Evolutionary conservation across 2,113 vertebrate species (phyloP).

Genomic region (Passer montanus): DNA sequence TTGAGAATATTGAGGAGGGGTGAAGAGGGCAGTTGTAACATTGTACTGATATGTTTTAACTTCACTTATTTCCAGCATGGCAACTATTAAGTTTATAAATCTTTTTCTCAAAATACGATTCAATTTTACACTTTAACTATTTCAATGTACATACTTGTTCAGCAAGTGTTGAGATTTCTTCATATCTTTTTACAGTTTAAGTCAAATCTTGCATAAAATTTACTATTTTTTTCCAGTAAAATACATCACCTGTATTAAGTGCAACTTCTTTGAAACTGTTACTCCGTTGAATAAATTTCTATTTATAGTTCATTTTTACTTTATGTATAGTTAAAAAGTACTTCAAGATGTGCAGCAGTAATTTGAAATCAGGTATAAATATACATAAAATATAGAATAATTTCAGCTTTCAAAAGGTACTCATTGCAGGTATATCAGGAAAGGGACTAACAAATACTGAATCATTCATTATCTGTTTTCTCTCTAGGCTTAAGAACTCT

Average conservation of each 20-base stretch:
- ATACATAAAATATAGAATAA: background rate
- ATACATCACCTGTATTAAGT: background rate
- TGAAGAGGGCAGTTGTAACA: background rate
- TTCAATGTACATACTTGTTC: background rate
- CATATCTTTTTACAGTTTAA: background rate
- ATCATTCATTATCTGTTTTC: background rate
- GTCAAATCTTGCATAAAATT: background rate
- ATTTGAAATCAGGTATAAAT: background rate
- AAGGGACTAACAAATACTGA: background rate
- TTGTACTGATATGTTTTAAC: background rate
- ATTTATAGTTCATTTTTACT: background rate
- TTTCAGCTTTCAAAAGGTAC: background rate
- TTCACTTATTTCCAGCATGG: background rate
- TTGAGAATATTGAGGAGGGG: background rate
- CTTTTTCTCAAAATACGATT: background rate
- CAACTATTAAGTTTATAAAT: background rate
- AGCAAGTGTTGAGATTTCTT: background rate
- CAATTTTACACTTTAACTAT: background rate
- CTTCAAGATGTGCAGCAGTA: background rate
- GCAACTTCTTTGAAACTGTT: background rate
- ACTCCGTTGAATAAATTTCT: background rate
- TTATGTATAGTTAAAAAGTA: background rate
- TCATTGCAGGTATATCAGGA: background rate
- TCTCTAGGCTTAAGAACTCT: conserved; percentile 89
- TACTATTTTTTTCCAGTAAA: background rate